Evolutionary conservation across 2,888 invertebrate genomes (phyloP).

Genomic region (Apodemia hepburni): DNA sequence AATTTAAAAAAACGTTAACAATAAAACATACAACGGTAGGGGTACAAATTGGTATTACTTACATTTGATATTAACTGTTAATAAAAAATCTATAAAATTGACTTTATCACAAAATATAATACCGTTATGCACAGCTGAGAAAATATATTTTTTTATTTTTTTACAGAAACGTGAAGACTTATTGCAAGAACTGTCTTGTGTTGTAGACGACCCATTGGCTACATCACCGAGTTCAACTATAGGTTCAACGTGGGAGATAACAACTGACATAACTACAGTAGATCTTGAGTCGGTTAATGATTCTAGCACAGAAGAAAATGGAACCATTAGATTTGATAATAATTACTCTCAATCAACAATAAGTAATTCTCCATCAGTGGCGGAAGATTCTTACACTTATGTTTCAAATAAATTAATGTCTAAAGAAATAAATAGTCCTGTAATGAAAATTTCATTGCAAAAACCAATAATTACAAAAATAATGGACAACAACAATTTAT

Average conservation of each 20-base stretch:
- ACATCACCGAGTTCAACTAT: conserved; percentile 42
- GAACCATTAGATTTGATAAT: conserved; percentile 49
- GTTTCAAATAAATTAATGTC: conserved; percentile 32
- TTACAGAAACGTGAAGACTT: conserved; percentile 82
- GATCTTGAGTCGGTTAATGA: conserved; percentile 53
- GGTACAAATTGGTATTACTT: too few species aligned
- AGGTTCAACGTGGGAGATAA: conserved; percentile 41
- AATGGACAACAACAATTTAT: conserved; percentile 50
- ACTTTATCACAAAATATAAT: too few species aligned
- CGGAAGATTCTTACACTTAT: conserved; percentile 31
- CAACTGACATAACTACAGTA: conserved; percentile 43
- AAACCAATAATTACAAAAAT: conserved; percentile 47
- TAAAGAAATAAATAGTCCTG: conserved; percentile 24
- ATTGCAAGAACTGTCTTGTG: conserved; percentile 79
- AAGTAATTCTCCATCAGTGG: conserved; percentile 38
- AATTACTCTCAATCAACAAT: conserved; percentile 43
- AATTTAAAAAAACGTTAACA: too few species aligned
- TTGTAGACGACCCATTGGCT: conserved; percentile 66
- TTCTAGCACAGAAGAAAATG: conserved; percentile 46
- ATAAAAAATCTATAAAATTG: too few species aligned
- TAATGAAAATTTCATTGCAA: conserved; percentile 32
- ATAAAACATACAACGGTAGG: too few species aligned
- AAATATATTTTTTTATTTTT: conserved; percentile 23
- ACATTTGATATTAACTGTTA: too few species aligned
- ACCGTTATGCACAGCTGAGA: too few species aligned